Percentiles rank a stretch among this genome's conserved stretches.
Conservation (phyloP, 1,140 invertebrate species). For the Drosophila bifasciata region DNA sequence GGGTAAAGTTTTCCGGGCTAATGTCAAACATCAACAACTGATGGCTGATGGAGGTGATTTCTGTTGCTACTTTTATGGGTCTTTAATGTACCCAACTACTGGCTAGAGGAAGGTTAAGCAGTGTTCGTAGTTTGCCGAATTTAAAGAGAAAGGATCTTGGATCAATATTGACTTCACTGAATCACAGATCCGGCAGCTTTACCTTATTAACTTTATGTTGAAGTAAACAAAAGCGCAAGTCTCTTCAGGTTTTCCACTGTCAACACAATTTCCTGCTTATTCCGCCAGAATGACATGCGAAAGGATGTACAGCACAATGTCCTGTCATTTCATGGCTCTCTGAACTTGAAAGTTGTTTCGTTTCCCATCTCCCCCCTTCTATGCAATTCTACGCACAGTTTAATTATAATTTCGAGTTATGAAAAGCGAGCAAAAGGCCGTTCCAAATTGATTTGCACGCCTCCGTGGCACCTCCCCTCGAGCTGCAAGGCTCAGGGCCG, state of each 20-base stretch:
- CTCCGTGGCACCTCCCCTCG: slow-evolving; percentile 21
- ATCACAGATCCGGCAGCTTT: not conserved
- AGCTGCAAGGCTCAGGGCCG: slow-evolving; percentile 28
- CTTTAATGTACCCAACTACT: slow-evolving; percentile 33
- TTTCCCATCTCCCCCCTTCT: not conserved
- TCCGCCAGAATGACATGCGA: slow-evolving; percentile 25
- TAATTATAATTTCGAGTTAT: slow-evolving; percentile 64
- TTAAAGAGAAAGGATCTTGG: not conserved
- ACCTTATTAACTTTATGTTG: slow-evolving; percentile 9
- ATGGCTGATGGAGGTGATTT: slow-evolving; percentile 45
- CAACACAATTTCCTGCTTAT: slow-evolving; percentile 41
- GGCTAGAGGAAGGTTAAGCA: too few species aligned
- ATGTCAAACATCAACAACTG: slow-evolving; percentile 64
- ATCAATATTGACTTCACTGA: too few species aligned
- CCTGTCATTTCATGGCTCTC: slow-evolving; percentile 66
- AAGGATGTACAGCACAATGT: slow-evolving; percentile 35
- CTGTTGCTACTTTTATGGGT: slow-evolving; percentile 29
- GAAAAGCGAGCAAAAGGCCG: slow-evolving; percentile 60
- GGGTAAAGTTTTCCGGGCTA: slow-evolving; percentile 44
- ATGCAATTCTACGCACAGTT: slow-evolving; percentile 39
- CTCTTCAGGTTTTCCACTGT: slow-evolving; percentile 15
- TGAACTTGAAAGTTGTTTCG: slow-evolving; percentile 57
- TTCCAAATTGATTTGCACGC: slow-evolving; percentile 73
- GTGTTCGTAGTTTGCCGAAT: not conserved
- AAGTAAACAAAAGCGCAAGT: not conserved